Conservation (phyloP, 1,140 invertebrate genomes). For the Ladona fulva region DNA sequence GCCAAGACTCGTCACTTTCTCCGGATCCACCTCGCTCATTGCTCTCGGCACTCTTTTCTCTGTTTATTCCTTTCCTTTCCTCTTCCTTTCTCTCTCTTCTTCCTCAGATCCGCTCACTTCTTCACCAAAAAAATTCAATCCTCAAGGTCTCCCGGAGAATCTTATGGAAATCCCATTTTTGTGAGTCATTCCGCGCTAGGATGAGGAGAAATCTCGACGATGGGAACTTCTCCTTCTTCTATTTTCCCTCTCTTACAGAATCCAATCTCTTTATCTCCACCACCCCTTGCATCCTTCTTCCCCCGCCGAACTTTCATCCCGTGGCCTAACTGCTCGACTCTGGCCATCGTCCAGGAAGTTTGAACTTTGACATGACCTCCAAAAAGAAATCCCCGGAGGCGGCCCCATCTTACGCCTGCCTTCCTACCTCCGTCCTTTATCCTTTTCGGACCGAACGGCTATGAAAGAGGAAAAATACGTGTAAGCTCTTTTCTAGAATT, state of each 20-base stretch:
- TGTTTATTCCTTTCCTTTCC: no score
- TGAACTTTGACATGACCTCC: not conserved
- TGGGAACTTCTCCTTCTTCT: not conserved
- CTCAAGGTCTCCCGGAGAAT: not conserved
- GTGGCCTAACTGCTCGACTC: not conserved
- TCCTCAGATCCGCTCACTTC: not conserved
- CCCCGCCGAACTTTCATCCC: not conserved
- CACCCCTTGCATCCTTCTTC: not conserved
- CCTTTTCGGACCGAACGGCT: no score
- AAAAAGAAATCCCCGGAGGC: no score
- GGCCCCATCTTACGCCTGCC: no score
- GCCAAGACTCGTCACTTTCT: not conserved
- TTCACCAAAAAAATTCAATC: not conserved
- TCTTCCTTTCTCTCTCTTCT: not conserved
- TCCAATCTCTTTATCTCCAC: not conserved
- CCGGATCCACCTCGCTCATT: not conserved
- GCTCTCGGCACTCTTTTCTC: no score
- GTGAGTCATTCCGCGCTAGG: not conserved
- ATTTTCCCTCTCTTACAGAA: not conserved
- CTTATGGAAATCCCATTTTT: not conserved
- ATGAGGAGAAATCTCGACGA: not conserved
- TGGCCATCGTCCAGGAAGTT: not conserved
- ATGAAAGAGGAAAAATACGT: no score
- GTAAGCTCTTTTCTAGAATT: no score
- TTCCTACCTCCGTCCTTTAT: no score